These are phyloP conservation scores for Hippopotamyrus pictus DNA, from an alignment of 2,797 vertebrate genomes.

Conservation along the genomic window DNA sequence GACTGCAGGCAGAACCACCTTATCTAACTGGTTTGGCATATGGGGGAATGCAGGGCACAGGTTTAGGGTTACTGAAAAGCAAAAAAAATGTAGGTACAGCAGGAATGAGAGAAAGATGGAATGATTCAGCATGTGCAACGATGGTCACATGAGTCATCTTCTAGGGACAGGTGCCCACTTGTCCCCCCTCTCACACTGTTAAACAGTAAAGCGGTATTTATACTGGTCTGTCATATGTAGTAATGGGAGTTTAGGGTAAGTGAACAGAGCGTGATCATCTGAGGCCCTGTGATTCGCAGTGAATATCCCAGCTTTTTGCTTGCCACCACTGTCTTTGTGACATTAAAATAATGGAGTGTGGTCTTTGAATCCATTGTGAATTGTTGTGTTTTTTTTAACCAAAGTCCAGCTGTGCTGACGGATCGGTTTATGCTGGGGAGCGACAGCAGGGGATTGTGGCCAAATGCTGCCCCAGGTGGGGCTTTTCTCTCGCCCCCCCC, in stretches of 20 bases:
- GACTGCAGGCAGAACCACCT: not conserved
- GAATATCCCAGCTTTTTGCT: not conserved
- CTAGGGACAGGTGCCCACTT: not conserved
- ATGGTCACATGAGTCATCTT: not conserved
- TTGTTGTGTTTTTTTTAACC: not conserved
- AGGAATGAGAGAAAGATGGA: not conserved
- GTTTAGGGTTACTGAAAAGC: not conserved
- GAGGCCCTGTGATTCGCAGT: not conserved
- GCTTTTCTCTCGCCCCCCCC: not conserved
- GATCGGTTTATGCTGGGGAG: conserved; percentile 1
- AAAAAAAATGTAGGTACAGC: not conserved
- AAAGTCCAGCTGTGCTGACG: not conserved
- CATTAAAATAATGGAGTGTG: conserved; percentile 10
- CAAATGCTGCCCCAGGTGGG: not conserved
- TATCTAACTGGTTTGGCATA: not conserved
- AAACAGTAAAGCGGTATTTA: not conserved
- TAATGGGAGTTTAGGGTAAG: not conserved
- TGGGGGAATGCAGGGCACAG: not conserved
- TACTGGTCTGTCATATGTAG: not conserved
- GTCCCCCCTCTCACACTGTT: not conserved
- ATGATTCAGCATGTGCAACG: not conserved
- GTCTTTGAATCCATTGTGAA: conserved; percentile 1
- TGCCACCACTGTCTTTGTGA: not conserved
- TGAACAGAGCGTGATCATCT: not conserved
- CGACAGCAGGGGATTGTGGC: not conserved